phyloP scores from a whole-genome alignment of 2,888 invertebrate species.

The Synanthedon andrenaeformis region DNA sequence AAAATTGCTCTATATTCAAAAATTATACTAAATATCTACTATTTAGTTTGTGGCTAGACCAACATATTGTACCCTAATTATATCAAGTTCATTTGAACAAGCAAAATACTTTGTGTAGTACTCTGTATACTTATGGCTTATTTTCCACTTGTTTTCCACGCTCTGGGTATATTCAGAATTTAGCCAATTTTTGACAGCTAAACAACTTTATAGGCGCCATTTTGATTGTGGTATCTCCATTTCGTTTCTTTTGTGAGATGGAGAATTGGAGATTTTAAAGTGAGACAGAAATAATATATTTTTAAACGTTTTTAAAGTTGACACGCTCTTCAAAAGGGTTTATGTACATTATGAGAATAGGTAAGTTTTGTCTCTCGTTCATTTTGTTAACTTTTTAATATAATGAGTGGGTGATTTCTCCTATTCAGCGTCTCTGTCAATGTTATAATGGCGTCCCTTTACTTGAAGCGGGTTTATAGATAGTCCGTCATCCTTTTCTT shows the following conservation, averaged over 20 bases:
- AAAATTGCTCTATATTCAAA: no score
- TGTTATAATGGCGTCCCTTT: conserved; percentile 61
- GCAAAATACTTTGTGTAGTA: no score
- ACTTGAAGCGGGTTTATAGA: conserved; percentile 55
- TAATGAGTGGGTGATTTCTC: background rate
- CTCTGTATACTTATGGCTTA: no score
- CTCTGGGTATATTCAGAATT: no score
- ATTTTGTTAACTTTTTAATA: background rate
- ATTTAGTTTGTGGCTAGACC: no score
- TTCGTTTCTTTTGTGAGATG: conserved; percentile 68
- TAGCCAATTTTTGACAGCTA: no score
- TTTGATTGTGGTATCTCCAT: conserved; percentile 64
- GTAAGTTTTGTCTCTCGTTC: background rate
- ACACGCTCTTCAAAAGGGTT: background rate
- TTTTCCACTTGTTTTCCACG: no score
- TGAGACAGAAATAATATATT: conserved; percentile 66
- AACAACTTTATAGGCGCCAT: conserved; percentile 34
- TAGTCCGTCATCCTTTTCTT: conserved; percentile 71
- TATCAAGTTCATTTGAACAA: no score
- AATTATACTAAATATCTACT: no score
- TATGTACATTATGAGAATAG: background rate
- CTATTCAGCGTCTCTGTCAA: conserved; percentile 21
- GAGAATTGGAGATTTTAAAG: conserved; percentile 59
- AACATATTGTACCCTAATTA: no score
- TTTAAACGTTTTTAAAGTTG: conserved; percentile 7